Base-by-base conservation (phyloP, 2,888 invertebrate species). In the Sphecodes monilicornis region DNA sequence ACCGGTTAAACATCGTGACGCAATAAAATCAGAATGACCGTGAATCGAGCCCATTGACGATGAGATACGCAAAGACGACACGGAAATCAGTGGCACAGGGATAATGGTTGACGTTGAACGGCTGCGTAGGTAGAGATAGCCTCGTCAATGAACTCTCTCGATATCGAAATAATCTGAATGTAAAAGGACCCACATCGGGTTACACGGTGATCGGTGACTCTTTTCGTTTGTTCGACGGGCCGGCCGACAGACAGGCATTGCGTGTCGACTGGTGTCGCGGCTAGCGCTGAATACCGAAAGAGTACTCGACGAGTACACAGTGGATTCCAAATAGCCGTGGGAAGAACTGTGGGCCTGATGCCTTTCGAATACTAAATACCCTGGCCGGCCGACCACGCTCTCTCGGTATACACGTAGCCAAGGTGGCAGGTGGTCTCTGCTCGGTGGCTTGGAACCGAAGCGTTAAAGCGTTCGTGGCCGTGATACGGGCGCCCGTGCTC, bases 241-340 rank as follows among this genome's bases (percentile, higher is more conserved):
- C 83, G 29, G 13, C 13, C 57, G n/a, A 75, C 85, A 82, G 86
- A 80, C 80, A 88, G 87, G 84, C 80, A 79, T 90, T 90, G 91
- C 89, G 89, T 89, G 92, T 90, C 85, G 85, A 88, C 83, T 83
- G 76, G 88, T 57, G 26, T 64, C 39, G 87, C 84, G 86, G 16
- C 85, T 85, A 89, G 82, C 88, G 81, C 82, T 89, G 91, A 92
- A 92, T 93, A 92, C 92, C 92, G 88, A 92, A 92, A 91, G 91
- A 92, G 90, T 90, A 80, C 36, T 22, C 66, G 36, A 11, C 66
- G 32, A 10, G 22, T 81, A 85, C 88, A 80, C 86, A 90, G 86
- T 86, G 92, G 93, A 93, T 93, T 93, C 90, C 91, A 92, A 93
- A 94, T 92, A 93, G 93, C 94, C 94, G 94, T 94, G 94, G 94